phyloP scores from a whole-genome alignment of 2,797 vertebrate species.

The Erethizon dorsatum region DNA sequence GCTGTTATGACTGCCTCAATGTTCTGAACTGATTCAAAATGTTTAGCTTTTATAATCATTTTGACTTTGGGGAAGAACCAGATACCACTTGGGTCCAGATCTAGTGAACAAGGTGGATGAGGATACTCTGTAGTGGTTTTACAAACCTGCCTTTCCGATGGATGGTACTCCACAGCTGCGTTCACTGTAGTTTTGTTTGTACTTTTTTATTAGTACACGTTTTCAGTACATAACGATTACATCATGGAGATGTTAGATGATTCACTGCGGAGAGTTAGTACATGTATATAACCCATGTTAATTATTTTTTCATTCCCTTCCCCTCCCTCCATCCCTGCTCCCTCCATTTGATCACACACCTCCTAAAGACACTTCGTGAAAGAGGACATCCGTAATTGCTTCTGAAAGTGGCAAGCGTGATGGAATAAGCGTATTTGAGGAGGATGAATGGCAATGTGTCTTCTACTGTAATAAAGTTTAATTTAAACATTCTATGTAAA shows the following conservation, averaged over 20 bases:
- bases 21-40: not conserved
- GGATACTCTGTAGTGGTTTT: not conserved
- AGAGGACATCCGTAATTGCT: not conserved
- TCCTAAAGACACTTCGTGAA: not conserved
- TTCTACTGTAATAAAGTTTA: not conserved
- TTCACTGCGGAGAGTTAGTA: not conserved
- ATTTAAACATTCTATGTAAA: not conserved
- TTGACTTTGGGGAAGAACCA: not conserved
- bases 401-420: not conserved
- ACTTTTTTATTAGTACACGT: not conserved
- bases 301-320: not conserved
- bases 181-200: not conserved
- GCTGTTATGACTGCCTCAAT: not conserved
- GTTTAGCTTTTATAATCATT: not conserved
- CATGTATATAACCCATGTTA: not conserved
- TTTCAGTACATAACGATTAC: not conserved
- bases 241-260: not conserved
- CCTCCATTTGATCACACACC: not conserved
- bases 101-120: not conserved
- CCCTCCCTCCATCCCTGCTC: too few relatives aligned
- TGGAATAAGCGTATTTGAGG: not conserved
- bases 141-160: not conserved
- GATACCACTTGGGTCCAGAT: not conserved
- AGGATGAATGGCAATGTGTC: not conserved
- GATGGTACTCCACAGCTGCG: too few relatives aligned